Percentiles rank a stretch among this genome's conserved stretches.
Evolutionary conservation across 2,797 vertebrate species (phyloP).

Genomic region (Gambelia wislizenii): DNA sequence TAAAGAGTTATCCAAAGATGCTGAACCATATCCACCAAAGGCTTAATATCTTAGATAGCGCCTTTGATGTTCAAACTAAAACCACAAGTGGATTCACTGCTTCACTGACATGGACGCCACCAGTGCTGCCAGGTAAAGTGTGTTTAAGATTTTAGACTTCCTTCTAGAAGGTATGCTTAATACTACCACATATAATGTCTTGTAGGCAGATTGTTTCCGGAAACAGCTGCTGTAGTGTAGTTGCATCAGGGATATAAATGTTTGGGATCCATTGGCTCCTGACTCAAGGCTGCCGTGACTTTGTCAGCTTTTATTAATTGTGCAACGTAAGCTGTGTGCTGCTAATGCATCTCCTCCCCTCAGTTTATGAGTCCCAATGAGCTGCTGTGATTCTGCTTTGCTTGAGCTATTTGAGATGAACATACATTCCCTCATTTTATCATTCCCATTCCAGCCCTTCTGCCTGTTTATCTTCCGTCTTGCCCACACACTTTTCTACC

Average conservation of each 20-base stretch:
- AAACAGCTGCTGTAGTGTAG: not conserved
- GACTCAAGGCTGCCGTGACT: accelerated
- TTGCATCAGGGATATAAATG: accelerated
- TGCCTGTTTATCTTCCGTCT: constrained; percentile 12
- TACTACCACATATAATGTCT: not conserved
- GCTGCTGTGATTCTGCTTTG: not conserved
- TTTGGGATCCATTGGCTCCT: accelerated
- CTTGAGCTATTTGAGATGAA: not conserved
- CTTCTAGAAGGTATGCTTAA: not conserved
- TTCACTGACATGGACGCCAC: too few relatives aligned
- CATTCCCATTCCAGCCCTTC: not conserved
- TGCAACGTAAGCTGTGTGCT: not conserved
- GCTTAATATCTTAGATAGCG: too few relatives aligned
- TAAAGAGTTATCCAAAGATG: too few relatives aligned
- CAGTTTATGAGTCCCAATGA: not conserved
- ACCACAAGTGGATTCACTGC: too few relatives aligned
- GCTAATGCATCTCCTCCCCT: not conserved
- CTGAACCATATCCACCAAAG: too few relatives aligned
- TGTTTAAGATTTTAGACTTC: not conserved
- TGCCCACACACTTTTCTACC: constrained; percentile 16
- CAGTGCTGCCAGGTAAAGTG: not conserved
- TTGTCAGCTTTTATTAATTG: constrained; percentile 3
- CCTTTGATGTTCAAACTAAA: too few relatives aligned
- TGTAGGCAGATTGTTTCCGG: not conserved
- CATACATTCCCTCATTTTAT: not conserved